Base-by-base conservation (phyloP, 1,140 invertebrate species). In the Hypothenemus hampei region DNA sequence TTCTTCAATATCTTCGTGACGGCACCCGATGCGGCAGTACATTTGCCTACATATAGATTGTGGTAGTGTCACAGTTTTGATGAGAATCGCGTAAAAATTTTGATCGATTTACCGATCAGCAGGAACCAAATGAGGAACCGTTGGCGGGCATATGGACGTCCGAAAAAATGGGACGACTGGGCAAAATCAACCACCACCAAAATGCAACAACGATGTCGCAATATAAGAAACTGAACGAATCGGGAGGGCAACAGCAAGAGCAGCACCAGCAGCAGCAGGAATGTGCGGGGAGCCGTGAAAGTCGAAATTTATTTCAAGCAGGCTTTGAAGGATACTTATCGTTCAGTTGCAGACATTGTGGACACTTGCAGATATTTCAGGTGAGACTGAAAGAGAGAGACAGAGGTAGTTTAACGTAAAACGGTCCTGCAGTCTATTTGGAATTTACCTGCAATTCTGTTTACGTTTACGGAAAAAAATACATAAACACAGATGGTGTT, bases 321-420 rank as follows among this genome's bases (percentile, higher is more conserved):
- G 15, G 20, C 11, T 24, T 50, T 16, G 36, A 39, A 16, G 48
- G 36, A 16, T 50, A 40, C 23, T 16, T 50, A 21, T 50, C 48
- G 36, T 50, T 50, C 23, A 50, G 31, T 50, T 50, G 48, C 23
- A 40, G 21, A 41, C 48, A 50, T 18, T 50, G 48, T 16, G 48
- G 48, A 36, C 48, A 50, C 31, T 40, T 39, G 16, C 48, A 50
- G 15, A 50, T 50, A 26, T 36, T 40, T 50, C 48, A 50, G 48
- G 48, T 50, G 29, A 26, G 37, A 11, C 5, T 23, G 36, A 29
- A 7, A 29, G n/a, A n/a, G n/a, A n/a, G n/a, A n/a, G n/a, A 29
- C 26, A 29, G 6, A 7, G 26, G 7, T 16, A 37, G 16, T 15
- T 37, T 37, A 1, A 15, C 18, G 8, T 37, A 16, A n/a, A 10